phyloP scores from a whole-genome alignment of 1,140 invertebrate genomes.

The Orius laevigatus region DNA sequence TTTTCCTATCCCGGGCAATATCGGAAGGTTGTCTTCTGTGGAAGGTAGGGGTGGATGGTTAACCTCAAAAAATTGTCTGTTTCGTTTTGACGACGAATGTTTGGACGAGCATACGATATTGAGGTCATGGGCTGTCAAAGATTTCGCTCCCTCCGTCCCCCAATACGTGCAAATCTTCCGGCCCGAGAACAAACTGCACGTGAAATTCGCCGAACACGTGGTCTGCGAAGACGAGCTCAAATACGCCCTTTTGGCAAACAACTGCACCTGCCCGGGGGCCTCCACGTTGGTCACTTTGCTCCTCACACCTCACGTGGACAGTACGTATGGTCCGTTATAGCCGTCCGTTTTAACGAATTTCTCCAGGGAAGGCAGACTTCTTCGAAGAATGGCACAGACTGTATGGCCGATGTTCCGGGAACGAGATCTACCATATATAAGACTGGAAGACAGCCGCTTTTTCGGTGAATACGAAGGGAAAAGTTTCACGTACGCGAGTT shows the following conservation, averaged over 20 bases:
- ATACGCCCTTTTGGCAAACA: slow-evolving; percentile 90
- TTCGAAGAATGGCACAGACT: slow-evolving; percentile 92
- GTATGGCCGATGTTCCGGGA: slow-evolving; percentile 93
- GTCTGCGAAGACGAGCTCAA: slow-evolving; percentile 98
- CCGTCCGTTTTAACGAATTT: too few species aligned
- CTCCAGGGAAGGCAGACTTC: slow-evolving; percentile 92
- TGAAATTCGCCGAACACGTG: slow-evolving; percentile 94
- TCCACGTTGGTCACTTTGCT: slow-evolving; percentile 90
- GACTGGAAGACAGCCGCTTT: slow-evolving; percentile 84
- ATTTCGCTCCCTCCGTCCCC: slow-evolving; percentile 87
- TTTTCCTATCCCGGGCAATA: too few species aligned
- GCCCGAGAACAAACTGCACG: slow-evolving; percentile 95
- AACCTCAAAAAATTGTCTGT: too few species aligned
- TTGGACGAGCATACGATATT: slow-evolving; percentile 95
- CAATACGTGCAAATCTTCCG: slow-evolving; percentile 97
- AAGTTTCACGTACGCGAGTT: slow-evolving; percentile 96
- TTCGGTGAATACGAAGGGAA: slow-evolving; percentile 96
- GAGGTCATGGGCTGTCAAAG: slow-evolving; percentile 94
- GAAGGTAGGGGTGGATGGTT: too few species aligned
- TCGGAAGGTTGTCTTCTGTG: too few species aligned
- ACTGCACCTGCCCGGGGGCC: slow-evolving; percentile 91
- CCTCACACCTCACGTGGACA: slow-evolving; percentile 91
- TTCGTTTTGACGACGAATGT: too few species aligned
- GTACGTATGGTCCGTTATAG: too few species aligned
- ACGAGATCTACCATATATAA: slow-evolving; percentile 95